Base-by-base conservation (phyloP, 2,888 invertebrate genomes). In the Lasioglossum oenotherae region DNA sequence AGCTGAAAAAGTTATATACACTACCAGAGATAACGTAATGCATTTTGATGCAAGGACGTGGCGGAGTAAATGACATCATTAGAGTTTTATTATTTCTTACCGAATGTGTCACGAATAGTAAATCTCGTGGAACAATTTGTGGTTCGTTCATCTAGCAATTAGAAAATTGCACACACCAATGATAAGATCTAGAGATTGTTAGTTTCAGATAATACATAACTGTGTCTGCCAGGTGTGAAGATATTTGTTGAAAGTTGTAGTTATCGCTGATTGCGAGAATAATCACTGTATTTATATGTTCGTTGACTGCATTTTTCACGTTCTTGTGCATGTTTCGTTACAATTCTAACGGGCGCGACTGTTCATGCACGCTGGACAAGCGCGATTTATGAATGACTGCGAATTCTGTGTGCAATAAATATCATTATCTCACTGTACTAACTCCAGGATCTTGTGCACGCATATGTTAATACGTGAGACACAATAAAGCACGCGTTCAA, bases 371-470 rank as follows among this genome's bases (percentile, higher is more conserved):
- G 4, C 5, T 31, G 64, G 16, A 64, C 16, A 31, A 12, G 16
- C 60, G 64, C 64, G 64, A 64, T 67, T 35, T 35, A 67, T 38
- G 67, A 23, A 67, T 67, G 35, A 67, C 67, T 67, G 35, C 35
- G 35, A 23, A 4, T 67, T 23, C 67, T 67, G 10, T 67, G 19
- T 35, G 67, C 19, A 67, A 67, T 67, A 67, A 67, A 67, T 67
- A 67, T 67, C 67, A 35, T 35, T 67, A 67, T 67, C 67, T 67
- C 35, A 10, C 19, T 19, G 19, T 35, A 35, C 35, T 35, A 67
- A 67, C 67, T 67, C 35, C 23, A 4, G 23, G 35, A 67, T 23
- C 31, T 67, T 67, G 35, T 19, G 35, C 67, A 67, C 35, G 67
- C 67, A 67, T 19, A 67, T 67, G 67, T 35, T 27, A 64, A 16